Evolutionary conservation across 1,140 invertebrate species (phyloP), one percentile per base, ranked within the genome.

Genomic region (Druon quercuslanigerum): DNA sequence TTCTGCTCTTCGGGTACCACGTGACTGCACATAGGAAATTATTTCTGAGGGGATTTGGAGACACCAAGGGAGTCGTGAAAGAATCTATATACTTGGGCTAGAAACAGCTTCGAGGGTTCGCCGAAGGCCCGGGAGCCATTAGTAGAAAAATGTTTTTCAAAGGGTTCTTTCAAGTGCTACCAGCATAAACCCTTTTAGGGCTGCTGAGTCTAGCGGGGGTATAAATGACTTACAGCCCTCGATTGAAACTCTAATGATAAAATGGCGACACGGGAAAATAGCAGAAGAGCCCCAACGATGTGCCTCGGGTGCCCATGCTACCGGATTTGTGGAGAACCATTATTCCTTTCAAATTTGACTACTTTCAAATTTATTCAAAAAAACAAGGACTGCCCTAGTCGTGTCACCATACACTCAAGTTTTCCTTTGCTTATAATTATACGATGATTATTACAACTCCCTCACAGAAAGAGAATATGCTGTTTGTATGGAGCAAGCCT

Each of bases 141-240:
- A 85, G 83, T 84, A 81, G 79, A 84, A 85, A 87, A 87, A 87
- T 87, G 80, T 87, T 87, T 84, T 85, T 76, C 81, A 84, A 85
- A 87, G 83, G 84, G 82, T 79, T 60, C 80, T 83, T 83, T 87
- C 80, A 81, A 85, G 83, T 83, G 79, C 75, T 79, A 84, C 77
- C 80, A 83, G 79, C 82, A 75, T 72, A 80, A 83, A 84, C 82
- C 82, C 84, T 83, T 87, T 84, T 83, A 79, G 82, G 78, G 79
- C 76, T 77, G 79, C 75, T 76, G 76, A 83, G 79, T 77, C 72
- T 79, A 77, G 79, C 51, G 72, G 82, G 57, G 54, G 46, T 74
- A 60, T 81, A 83, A 86, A 85, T 82, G 81, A 86, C 77, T 84
- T 83, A 82, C 77, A 73, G 80, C 77, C 72, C 73, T 60, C 79